Conservation (phyloP, 2,888 invertebrate species). For the Amphiduros pacificus region DNA sequence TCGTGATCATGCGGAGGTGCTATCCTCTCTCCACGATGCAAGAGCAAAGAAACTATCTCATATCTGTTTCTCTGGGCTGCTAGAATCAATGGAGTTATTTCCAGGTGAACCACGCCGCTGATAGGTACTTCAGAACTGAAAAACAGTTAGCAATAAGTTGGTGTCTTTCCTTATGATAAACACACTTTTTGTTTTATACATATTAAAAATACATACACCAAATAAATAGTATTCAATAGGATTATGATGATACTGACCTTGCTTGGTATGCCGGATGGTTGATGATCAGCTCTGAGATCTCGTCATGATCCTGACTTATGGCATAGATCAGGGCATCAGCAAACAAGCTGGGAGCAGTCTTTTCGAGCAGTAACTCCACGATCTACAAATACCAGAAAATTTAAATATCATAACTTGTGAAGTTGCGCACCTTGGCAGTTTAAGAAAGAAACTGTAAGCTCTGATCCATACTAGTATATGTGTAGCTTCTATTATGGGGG, state of each 20-base stretch:
- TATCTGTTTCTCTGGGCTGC: constrained; percentile 46
- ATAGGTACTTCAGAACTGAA: constrained; percentile 47
- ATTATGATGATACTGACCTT: too few species aligned
- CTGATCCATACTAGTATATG: too few species aligned
- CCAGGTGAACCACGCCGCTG: constrained; percentile 52
- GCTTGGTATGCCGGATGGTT: constrained; percentile 40
- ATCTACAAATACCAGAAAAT: too few species aligned
- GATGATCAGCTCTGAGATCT: constrained; percentile 53
- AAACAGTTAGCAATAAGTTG: too few species aligned
- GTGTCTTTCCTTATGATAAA: too few species aligned
- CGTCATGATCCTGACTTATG: constrained; percentile 51
- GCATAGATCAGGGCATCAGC: constrained; percentile 53
- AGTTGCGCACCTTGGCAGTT: too few species aligned
- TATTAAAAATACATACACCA: too few species aligned
- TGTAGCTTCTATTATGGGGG: too few species aligned
- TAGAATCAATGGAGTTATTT: constrained; percentile 53
- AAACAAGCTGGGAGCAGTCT: constrained; percentile 46
- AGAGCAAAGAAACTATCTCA: constrained; percentile 10
- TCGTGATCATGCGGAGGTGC: constrained; percentile 2
- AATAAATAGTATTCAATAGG: too few species aligned
- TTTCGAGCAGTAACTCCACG: constrained; percentile 48
- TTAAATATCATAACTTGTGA: too few species aligned
- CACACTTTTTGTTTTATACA: too few species aligned
- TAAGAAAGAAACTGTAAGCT: too few species aligned
- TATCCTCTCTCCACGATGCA: constrained; percentile 4